These are phyloP conservation scores for Solea solea DNA, from an alignment of 2,113 vertebrate species.

Conservation along the genomic window DNA sequence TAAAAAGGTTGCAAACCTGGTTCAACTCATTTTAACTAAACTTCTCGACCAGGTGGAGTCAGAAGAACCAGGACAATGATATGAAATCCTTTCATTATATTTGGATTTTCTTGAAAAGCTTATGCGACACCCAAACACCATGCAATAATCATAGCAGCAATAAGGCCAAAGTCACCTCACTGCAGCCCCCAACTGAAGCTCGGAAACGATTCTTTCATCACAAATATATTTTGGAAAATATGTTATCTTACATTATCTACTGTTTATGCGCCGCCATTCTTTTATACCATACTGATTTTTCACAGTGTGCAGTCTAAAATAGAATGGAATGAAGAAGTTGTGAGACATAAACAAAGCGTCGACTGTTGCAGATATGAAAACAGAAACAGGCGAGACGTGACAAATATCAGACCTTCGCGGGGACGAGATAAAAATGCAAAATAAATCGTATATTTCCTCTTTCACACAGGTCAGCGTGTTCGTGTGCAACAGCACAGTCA, in stretches of 20 bases:
- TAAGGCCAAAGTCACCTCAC: not conserved
- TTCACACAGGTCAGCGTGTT: not conserved
- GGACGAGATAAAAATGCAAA: constrained; percentile 3
- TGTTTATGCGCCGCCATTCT: not conserved
- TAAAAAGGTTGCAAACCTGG: not conserved
- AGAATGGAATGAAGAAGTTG: not conserved
- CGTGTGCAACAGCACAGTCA: not conserved
- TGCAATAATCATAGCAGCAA: not conserved
- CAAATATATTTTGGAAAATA: constrained; percentile 35
- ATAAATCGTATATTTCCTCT: not conserved
- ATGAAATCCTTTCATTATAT: not conserved
- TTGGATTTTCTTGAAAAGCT: constrained; percentile 11
- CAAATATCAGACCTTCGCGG: not conserved
- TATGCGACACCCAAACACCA: not conserved
- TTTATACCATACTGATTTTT: constrained; percentile 13
- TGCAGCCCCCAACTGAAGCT: too few species aligned
- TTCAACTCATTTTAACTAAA: not conserved
- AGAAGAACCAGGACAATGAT: not conserved
- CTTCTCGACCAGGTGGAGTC: too few species aligned
- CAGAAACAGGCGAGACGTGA: not conserved
- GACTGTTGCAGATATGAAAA: constrained; percentile 1
- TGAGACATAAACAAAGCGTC: not conserved
- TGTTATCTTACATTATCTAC: constrained; percentile 5
- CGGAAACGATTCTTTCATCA: not conserved
- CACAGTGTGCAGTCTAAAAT: constrained; percentile 42